Percentiles rank a stretch among this genome's conserved stretches.
Conservation (phyloP, 2,797 vertebrate genomes). For the Melanotaenia parkinsoni region DNA sequence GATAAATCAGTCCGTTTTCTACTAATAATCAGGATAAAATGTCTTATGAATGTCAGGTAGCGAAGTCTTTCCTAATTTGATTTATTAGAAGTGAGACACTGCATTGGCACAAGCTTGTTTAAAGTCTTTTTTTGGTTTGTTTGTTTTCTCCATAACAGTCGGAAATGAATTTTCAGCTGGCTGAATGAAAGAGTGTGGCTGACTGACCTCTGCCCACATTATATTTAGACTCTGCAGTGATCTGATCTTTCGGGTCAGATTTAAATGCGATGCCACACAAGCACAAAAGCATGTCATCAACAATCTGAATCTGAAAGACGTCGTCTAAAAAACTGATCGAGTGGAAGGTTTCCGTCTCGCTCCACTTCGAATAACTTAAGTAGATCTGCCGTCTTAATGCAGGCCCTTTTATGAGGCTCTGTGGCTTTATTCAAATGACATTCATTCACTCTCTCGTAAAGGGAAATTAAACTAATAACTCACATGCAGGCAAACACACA, state of each 20-base stretch:
- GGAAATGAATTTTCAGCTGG: not conserved
- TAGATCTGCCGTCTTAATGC: conserved; percentile 55
- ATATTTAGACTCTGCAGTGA: not conserved
- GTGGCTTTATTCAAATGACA: conserved; percentile 64
- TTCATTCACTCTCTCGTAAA: conserved; percentile 74
- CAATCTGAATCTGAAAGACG: conserved; percentile 13
- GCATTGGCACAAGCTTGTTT: conserved; percentile 14
- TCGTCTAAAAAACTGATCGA: conserved; percentile 3
- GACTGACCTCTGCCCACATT: conserved; percentile 17
- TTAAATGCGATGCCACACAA: conserved; percentile 12
- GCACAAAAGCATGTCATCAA: not conserved
- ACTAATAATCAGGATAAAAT: conserved; percentile 11
- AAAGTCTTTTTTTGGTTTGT: not conserved
- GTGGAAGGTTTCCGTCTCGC: conserved; percentile 11
- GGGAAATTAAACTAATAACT: conserved; percentile 78
- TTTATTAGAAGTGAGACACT: conserved; percentile 14
- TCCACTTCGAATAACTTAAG: conserved; percentile 47
- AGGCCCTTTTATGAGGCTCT: conserved; percentile 67
- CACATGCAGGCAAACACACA: conserved; percentile 35
- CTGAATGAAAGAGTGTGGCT: conserved; percentile 5
- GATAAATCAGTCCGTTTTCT: conserved; percentile 24
- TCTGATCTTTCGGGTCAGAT: conserved; percentile 16
- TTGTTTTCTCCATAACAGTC: not conserved
- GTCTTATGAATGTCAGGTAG: conserved; percentile 30
- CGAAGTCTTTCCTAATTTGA: not conserved